Evolutionary conservation across 92 coral and sea anemone genomes (phyloP).

Genomic region (Epizoanthus rinbou): DNA sequence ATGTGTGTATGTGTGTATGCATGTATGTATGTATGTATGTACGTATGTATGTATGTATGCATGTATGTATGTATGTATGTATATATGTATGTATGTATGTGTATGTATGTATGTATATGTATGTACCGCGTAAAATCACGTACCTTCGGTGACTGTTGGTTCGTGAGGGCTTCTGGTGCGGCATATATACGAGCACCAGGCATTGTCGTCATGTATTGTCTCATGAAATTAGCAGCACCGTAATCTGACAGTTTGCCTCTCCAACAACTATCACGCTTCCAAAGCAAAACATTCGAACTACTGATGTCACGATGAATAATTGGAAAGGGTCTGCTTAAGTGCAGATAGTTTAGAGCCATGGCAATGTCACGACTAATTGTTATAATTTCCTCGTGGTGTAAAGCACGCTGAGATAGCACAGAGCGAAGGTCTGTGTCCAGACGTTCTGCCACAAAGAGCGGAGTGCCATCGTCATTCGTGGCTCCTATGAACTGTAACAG

Average conservation of each 20-base stretch:
- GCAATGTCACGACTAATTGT: constrained; percentile 78
- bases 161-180: constrained; percentile 91
- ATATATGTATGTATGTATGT: too few species aligned
- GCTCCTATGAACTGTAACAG: constrained; percentile 96
- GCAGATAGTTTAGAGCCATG: constrained; percentile 87
- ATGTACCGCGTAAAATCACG: not conserved
- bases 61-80: too few species aligned
- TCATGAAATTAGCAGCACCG: constrained; percentile 98
- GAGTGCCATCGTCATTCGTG: constrained; percentile 88
- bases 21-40: too few species aligned
- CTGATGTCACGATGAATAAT: constrained; percentile 97
- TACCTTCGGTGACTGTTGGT: constrained; percentile 95
- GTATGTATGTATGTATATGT: too few species aligned
- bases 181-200: constrained; percentile 99
- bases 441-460: constrained; percentile 85
- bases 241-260: constrained; percentile 95
- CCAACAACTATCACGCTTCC: constrained; percentile 90
- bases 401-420: constrained; percentile 78
- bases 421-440: constrained; percentile 89
- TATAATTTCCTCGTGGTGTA: constrained; percentile 87
- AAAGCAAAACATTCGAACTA: constrained; percentile 93
- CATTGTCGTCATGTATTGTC: constrained; percentile 91
- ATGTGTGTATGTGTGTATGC: too few species aligned
- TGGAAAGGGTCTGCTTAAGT: constrained; percentile 91
- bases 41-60: too few species aligned